These are phyloP conservation scores for Eufriesea mexicana DNA, from an alignment of 1,140 invertebrate species.

Conservation along the genomic window DNA sequence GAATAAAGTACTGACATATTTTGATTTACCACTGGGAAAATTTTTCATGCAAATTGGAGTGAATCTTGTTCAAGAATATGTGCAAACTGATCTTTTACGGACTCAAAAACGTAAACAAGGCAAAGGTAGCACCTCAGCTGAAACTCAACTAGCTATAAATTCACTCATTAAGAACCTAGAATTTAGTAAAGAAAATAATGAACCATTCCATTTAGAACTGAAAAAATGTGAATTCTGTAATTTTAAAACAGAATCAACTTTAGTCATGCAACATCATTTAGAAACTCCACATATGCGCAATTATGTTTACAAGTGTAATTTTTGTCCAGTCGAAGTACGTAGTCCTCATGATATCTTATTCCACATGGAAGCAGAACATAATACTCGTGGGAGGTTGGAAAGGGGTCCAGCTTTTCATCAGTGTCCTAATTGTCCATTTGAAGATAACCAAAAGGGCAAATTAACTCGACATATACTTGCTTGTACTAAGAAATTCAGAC, in stretches of 20 bases:
- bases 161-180: conserved; percentile 92
- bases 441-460: conserved; percentile 97
- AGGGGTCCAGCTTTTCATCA: conserved; percentile 94
- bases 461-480: conserved; percentile 93
- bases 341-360: conserved; percentile 94
- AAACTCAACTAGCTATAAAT: conserved; percentile 89
- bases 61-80: conserved; percentile 95
- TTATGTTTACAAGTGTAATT: conserved; percentile 93
- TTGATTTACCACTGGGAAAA: conserved; percentile 93
- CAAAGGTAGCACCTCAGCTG: conserved; percentile 85
- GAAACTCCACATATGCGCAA: conserved; percentile 96
- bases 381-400: conserved; percentile 90
- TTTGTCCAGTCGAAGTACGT: conserved; percentile 91
- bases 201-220: conserved; percentile 89
- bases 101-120: conserved; percentile 91
- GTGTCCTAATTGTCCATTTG: conserved; percentile 96
- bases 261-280: conserved; percentile 94
- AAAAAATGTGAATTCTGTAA: conserved; percentile 95
- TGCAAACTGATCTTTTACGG: conserved; percentile 94
- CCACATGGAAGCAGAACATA: conserved; percentile 96
- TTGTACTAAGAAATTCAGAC: conserved; percentile 95
- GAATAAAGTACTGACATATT: conserved; percentile 84
- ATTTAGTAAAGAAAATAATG: conserved; percentile 94
- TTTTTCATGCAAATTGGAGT: conserved; percentile 96
- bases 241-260: conserved; percentile 94